These are phyloP conservation scores for Upupa epops DNA, from an alignment of 2,113 vertebrate genomes.

Conservation along the genomic window DNA sequence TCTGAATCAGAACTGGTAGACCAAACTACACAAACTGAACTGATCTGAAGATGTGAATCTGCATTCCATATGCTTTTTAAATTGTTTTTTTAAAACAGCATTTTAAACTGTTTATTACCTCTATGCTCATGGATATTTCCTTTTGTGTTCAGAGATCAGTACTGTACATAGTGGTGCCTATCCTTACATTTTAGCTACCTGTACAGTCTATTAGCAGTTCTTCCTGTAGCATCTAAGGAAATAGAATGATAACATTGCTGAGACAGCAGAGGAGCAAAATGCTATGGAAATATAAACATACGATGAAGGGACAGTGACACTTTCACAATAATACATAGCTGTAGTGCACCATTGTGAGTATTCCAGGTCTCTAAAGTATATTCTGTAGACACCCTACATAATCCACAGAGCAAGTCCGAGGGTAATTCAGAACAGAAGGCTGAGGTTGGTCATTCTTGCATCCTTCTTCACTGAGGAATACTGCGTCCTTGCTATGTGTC, in stretches of 20 bases:
- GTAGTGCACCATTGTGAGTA: background rate
- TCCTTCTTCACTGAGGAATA: background rate
- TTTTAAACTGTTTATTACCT: background rate
- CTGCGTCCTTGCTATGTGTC: background rate
- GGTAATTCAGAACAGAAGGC: background rate
- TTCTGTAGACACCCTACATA: background rate
- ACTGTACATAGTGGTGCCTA: background rate
- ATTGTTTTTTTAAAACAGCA: background rate
- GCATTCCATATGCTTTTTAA: background rate
- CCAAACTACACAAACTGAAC: constrained; percentile 12
- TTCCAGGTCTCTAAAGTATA: background rate
- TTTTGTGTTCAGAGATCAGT: background rate
- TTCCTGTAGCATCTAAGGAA: background rate
- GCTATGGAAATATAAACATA: background rate
- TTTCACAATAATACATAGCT: background rate
- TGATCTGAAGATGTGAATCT: constrained; percentile 17
- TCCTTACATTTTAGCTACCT: background rate
- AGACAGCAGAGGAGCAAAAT: background rate
- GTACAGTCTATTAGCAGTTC: background rate
- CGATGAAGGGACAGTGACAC: background rate
- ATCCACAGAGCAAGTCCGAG: background rate
- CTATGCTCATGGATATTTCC: background rate
- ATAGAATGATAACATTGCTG: background rate
- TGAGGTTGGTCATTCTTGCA: background rate
- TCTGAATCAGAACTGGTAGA: constrained; percentile 48